Conservation (phyloP, 1,140 invertebrate species). For the Elymnias hypermnestra region DNA sequence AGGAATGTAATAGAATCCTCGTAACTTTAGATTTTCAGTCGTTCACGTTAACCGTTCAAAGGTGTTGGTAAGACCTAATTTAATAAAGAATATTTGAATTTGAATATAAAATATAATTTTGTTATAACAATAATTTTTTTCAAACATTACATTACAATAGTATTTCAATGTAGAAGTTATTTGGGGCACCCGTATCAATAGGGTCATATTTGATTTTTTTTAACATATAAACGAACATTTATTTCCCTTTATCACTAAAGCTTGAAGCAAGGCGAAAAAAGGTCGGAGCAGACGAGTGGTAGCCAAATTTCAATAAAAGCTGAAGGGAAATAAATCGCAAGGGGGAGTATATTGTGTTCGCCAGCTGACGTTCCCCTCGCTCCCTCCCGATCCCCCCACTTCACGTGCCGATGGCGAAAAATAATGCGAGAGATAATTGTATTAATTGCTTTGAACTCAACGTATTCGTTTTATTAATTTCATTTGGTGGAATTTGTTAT, state of each 20-base stretch:
- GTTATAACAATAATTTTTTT: no score
- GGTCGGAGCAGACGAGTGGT: neutral
- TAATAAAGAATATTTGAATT: no score
- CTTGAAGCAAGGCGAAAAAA: neutral
- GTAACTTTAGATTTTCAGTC: no score
- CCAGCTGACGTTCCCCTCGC: slow-evolving; percentile 7
- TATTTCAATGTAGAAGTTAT: no score
- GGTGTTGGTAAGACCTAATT: no score
- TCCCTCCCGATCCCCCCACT: neutral
- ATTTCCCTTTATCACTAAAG: neutral
- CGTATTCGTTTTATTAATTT: neutral
- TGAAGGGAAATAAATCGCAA: slow-evolving; percentile 13
- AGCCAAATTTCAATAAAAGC: slow-evolving; percentile 12
- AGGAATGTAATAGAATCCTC: no score
- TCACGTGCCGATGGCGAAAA: slow-evolving; percentile 16
- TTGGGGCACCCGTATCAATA: no score
- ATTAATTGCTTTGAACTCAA: slow-evolving; percentile 10
- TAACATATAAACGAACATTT: no score
- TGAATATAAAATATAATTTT: no score
- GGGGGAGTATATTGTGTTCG: slow-evolving; percentile 7
- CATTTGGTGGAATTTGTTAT: neutral
- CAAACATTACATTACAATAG: no score
- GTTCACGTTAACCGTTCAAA: no score
- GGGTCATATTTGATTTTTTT: no score
- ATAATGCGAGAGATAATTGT: slow-evolving; percentile 17